phyloP scores from a whole-genome alignment of 2,113 vertebrate species.

The Pipra filicauda region DNA sequence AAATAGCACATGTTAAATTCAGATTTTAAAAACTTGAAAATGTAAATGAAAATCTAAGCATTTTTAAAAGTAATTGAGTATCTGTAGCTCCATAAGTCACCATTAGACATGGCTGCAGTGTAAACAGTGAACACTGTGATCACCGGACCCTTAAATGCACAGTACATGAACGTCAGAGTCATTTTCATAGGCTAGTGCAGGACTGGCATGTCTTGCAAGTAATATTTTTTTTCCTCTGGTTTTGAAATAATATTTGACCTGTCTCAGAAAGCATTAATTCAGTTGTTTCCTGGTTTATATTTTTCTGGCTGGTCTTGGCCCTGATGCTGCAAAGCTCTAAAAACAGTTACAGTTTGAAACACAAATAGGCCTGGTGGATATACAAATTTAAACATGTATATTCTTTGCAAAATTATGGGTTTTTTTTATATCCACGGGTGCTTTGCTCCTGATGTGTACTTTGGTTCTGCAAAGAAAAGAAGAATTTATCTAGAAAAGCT shows the following conservation, averaged over 20 bases:
- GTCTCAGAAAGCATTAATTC: neutral
- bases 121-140: neutral
- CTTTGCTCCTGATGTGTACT: neutral
- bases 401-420: neutral
- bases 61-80: neutral
- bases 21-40: neutral
- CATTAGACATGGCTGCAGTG: rapidly evolving
- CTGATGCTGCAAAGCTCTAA: neutral
- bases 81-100: rapidly evolving
- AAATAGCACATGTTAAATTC: neutral
- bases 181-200: neutral
- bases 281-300: neutral
- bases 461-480: neutral
- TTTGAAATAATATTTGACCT: neutral
- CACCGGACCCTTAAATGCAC: neutral
- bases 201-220: neutral
- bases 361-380: neutral
- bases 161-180: rapidly evolving
- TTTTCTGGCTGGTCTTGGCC: neutral
- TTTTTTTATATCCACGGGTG: neutral
- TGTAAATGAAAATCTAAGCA: neutral
- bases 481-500: neutral
- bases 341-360: neutral
- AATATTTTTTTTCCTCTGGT: neutral
- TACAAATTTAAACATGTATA: neutral